phyloP scores from a whole-genome alignment of 2,888 invertebrate species.

The Cyrtodaria siliqua region DNA sequence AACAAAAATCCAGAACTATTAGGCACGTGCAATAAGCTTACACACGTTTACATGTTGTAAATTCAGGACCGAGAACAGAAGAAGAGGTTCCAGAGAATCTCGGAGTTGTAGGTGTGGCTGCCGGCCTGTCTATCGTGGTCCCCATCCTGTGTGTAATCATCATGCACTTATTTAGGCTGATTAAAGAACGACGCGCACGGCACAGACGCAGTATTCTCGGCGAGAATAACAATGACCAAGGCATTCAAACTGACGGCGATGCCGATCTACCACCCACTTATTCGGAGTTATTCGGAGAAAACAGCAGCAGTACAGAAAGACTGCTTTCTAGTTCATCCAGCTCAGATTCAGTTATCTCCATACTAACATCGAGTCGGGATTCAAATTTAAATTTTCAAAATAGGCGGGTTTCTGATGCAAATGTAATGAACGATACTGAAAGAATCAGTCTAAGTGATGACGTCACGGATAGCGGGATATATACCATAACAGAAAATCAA shows the following conservation, averaged over 20 bases:
- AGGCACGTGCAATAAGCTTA: no score
- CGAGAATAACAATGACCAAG: slow-evolving; percentile 4
- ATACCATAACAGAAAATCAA: neutral
- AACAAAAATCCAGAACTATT: no score
- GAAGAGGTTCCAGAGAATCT: slow-evolving; percentile 21
- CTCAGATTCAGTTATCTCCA: no score
- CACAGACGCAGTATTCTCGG: neutral
- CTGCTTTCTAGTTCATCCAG: neutral
- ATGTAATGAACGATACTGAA: neutral
- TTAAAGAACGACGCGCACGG: slow-evolving; percentile 20
- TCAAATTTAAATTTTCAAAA: neutral
- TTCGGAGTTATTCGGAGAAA: slow-evolving; percentile 46
- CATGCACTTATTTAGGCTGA: slow-evolving; percentile 49
- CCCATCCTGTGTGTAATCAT: slow-evolving; percentile 54
- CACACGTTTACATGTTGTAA: neutral
- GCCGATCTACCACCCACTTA: slow-evolving; percentile 52
- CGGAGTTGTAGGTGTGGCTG: slow-evolving; percentile 52
- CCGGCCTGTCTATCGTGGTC: slow-evolving; percentile 53
- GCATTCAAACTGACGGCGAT: slow-evolving; percentile 17
- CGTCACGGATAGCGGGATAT: neutral
- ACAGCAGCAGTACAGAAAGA: neutral
- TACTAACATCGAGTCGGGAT: no score
- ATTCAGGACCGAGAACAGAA: neutral
- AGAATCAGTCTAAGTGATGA: neutral
- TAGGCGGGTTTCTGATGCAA: neutral